Base-by-base conservation (phyloP, 2,797 vertebrate species). In the Antennarius maculatus region DNA sequence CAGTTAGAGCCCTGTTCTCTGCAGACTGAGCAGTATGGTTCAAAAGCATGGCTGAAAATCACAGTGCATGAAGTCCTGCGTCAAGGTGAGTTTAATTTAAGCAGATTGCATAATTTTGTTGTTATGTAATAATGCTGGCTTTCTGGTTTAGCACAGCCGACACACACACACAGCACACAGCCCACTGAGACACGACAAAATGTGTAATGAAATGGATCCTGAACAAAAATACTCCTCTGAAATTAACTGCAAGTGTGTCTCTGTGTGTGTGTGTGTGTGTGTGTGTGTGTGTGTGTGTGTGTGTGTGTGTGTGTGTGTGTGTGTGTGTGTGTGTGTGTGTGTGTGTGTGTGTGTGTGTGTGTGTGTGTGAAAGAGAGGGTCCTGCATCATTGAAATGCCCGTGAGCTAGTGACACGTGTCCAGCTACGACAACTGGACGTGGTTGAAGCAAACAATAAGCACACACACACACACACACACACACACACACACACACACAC, bases 41-140 rank as follows among this genome's bases (percentile, higher is more conserved):
- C 34, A 57, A 51, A 68, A 60, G 56, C 46, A 17, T 51, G 71
- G 68, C 64, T 54, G 50, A 5, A 50, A 42, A 64, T 58, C 55
- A 66, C 4, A 5, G 54, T 34, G 42, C 53, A 67, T 9, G 45
- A 69, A 55, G 41, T 18, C n/a, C 43, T 39, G 5, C 50, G 34
- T 64, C 46, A 62, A 66, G 51, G 51, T 63, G 10, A 58, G 39
- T 15, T 67, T 55, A 49, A 69, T 75, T 62, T 12, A 62, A 34
- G 41, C 52, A 56, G 61, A 75, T 80, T 82, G 57, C 13, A 51
- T 80, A 71, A 79, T 47, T 31, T 27, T 2, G 10, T 23, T 27
- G 54, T 82, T 83, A 78, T 16, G 76, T 29, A 83, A 85, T 0
- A 27, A 31, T 9, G 11, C 48, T 63, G 70, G 70, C 56, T 54